phyloP scores from a whole-genome alignment of 2,113 vertebrate genomes.

The Shinisaurus crocodilurus region DNA sequence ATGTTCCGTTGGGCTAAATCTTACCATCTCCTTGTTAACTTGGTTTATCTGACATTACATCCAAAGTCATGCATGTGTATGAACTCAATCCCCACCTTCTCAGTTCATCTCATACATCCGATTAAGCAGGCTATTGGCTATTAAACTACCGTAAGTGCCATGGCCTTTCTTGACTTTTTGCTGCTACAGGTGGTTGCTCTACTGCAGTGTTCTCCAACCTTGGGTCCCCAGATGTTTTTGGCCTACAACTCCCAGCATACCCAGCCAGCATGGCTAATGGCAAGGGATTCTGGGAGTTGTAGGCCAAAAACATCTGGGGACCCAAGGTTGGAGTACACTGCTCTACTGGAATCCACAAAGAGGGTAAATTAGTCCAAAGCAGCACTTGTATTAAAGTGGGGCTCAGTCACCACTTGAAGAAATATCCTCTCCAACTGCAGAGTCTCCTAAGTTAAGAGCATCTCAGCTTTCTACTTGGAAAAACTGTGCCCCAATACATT shows the following conservation, averaged over 20 bases:
- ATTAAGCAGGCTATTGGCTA: neutral
- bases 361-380: neutral
- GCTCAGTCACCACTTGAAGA: neutral
- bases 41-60: neutral
- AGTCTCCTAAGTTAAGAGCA: accelerated
- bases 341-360: neutral
- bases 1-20: neutral
- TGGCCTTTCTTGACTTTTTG: neutral
- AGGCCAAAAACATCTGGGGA: too few species aligned
- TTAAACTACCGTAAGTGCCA: neutral
- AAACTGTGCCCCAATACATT: accelerated
- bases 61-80: neutral
- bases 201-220: too few species aligned
- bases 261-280: too few species aligned
- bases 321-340: too few species aligned
- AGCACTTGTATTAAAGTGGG: accelerated
- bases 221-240: too few species aligned
- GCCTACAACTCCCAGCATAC: too few species aligned
- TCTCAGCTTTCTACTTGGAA: neutral
- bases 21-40: neutral
- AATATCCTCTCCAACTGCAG: accelerated
- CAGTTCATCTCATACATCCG: neutral
- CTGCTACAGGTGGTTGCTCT: neutral
- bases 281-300: too few species aligned
- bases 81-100: neutral